Percentiles rank a stretch among this genome's conserved stretches.
Conservation (phyloP, 1,140 invertebrate genomes). For the Goniozus legneri region DNA sequence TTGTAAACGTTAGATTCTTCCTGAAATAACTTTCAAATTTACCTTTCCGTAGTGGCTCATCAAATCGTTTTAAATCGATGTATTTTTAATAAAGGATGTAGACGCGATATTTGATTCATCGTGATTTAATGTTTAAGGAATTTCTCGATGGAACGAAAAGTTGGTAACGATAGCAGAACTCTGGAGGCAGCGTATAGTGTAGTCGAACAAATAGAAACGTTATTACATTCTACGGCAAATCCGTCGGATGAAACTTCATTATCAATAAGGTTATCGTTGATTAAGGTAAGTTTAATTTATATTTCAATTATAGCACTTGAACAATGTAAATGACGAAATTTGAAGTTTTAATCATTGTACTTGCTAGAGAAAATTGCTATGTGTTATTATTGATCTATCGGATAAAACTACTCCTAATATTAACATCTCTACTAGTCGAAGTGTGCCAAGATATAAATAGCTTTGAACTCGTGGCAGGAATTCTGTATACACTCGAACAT, state of each 20-base stretch:
- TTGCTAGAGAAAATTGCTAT: not conserved
- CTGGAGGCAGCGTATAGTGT: slow-evolving; percentile 47
- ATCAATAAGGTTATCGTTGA: slow-evolving; percentile 59
- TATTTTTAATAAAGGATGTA: too few relatives aligned
- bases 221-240: slow-evolving; percentile 62
- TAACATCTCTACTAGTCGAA: slow-evolving; percentile 26
- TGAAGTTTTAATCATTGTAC: not conserved
- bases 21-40: too few relatives aligned
- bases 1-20: too few relatives aligned
- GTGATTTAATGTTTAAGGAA: too few relatives aligned
- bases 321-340: not conserved
- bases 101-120: too few relatives aligned
- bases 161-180: slow-evolving; percentile 29
- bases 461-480: slow-evolving; percentile 31
- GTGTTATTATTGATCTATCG: slow-evolving; percentile 24
- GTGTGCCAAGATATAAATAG: slow-evolving; percentile 40
- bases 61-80: not conserved
- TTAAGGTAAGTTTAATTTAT: slow-evolving; percentile 58
- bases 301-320: too few relatives aligned
- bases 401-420: slow-evolving; percentile 29
- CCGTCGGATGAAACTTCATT: slow-evolving; percentile 66
- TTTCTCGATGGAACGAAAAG: slow-evolving; percentile 37
- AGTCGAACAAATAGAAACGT: slow-evolving; percentile 55
- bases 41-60: too few relatives aligned
- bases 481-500: too few relatives aligned